A percentile compares a stretch with the other conserved stretches of the same genome.
Conservation (phyloP, 2,113 vertebrate genomes). For the Spilogale gracilis region DNA sequence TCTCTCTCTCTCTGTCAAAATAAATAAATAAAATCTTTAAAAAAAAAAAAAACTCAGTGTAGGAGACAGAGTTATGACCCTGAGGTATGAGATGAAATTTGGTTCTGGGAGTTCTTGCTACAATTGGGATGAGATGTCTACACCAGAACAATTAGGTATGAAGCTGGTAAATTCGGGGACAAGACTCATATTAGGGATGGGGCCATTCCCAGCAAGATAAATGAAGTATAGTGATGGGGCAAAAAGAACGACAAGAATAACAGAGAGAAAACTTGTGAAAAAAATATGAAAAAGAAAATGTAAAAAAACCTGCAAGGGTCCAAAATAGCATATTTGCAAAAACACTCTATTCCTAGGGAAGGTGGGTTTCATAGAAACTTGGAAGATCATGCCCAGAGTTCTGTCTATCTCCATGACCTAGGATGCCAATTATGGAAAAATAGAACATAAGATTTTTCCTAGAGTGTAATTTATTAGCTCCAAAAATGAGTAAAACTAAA, state of each 20-base stretch:
- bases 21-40: too few species aligned
- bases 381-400: background rate
- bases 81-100: background rate
- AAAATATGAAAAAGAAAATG: background rate
- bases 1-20: too few species aligned
- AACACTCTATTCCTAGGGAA: background rate
- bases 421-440: background rate
- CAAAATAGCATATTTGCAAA: background rate
- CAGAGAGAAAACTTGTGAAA: background rate
- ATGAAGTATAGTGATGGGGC: background rate
- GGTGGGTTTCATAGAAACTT: rapidly evolving
- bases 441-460: background rate
- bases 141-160: background rate
- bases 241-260: background rate
- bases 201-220: background rate
- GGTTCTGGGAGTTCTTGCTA: background rate
- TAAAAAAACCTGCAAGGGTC: background rate
- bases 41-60: background rate
- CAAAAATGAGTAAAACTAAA: background rate
- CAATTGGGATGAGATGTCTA: background rate
- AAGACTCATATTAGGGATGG: background rate
- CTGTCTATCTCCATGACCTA: background rate
- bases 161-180: background rate
- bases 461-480: background rate
- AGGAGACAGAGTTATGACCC: background rate